Evolutionary conservation across 2,888 invertebrate genomes (phyloP).

Genomic region (Plebejus argus): DNA sequence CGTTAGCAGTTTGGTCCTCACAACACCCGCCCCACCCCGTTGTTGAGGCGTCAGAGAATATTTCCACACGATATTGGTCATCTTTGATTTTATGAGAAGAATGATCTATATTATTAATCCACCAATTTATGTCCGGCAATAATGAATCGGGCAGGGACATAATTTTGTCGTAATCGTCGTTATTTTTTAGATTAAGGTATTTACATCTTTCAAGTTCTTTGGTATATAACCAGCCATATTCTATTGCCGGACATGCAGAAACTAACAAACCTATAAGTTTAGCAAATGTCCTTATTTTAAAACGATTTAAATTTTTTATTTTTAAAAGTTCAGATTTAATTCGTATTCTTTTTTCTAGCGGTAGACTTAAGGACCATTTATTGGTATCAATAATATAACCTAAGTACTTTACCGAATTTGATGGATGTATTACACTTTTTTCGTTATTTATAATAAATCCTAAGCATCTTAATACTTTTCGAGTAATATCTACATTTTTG

Average conservation of each 20-base stretch:
- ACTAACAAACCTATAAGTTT: constrained; percentile 2
- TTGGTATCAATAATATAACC: constrained; percentile 14
- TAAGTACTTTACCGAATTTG: neutral
- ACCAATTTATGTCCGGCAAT: constrained; percentile 18
- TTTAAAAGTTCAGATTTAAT: constrained; percentile 7
- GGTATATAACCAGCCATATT: constrained; percentile 24
- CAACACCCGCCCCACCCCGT: too few species aligned
- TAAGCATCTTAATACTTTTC: neutral
- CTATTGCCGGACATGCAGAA: neutral
- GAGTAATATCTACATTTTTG: constrained; percentile 18
- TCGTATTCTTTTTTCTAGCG: constrained; percentile 1
- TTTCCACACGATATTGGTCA: neutral
- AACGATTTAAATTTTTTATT: constrained; percentile 2
- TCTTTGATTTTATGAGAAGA: constrained; percentile 6
- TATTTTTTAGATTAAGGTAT: constrained; percentile 16
- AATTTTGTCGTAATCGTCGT: neutral
- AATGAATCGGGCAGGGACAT: neutral
- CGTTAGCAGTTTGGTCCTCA: too few species aligned
- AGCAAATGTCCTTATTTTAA: constrained; percentile 9
- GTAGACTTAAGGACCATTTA: neutral
- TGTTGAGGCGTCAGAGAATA: constrained; percentile 26
- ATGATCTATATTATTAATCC: neutral
- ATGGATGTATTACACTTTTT: neutral
- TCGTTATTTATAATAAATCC: constrained; percentile 7
- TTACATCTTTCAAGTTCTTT: constrained; percentile 24